Percentiles rank a stretch among this genome's conserved stretches.
phyloP scores from a whole-genome alignment of 2,113 vertebrate genomes.

The Chloebia gouldiae region DNA sequence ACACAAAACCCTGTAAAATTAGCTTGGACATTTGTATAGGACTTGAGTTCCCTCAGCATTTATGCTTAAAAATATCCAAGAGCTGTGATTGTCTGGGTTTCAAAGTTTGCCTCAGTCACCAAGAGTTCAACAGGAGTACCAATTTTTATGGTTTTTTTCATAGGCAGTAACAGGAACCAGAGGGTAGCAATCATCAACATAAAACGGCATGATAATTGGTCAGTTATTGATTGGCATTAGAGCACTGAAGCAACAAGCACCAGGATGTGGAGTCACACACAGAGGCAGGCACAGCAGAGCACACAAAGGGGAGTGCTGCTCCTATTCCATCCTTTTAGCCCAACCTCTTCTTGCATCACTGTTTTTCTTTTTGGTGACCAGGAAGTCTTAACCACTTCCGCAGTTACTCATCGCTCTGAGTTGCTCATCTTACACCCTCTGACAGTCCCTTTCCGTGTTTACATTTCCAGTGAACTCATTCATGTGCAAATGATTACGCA shows the following conservation, averaged over 20 bases:
- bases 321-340: neutral
- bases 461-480: neutral
- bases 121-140: neutral
- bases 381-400: neutral
- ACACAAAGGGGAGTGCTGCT: rapidly evolving
- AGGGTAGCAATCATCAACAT: neutral
- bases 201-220: neutral
- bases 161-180: neutral
- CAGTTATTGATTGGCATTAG: neutral
- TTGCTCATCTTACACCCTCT: neutral
- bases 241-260: neutral
- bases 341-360: neutral
- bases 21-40: neutral
- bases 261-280: neutral
- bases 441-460: constrained; percentile 9
- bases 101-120: neutral
- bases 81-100: neutral
- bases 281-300: neutral
- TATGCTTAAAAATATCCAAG: neutral
- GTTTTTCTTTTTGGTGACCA: neutral
- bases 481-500: neutral
- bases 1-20: neutral
- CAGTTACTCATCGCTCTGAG: neutral
- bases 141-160: neutral
- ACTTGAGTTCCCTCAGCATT: neutral